Evolutionary conservation across 2,113 vertebrate genomes (phyloP), one percentile per base, ranked within the genome.

Genomic region (Pteruthius melanotis): DNA sequence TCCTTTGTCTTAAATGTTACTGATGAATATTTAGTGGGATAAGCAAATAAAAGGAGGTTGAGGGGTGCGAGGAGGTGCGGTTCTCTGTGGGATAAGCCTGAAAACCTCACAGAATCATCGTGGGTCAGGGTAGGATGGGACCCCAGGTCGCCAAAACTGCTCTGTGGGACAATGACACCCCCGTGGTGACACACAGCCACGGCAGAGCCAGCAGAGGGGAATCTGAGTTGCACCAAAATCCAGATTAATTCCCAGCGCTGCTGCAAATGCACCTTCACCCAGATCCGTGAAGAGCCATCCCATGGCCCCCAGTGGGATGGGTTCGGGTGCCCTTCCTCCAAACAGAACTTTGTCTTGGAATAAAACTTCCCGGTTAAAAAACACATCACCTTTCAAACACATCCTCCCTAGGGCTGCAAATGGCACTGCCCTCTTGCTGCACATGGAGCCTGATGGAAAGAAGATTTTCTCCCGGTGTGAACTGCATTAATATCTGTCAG

Each of bases 1-100:
- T 94, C 96, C 95, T 98, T 98, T 98, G 98, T 98, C 96, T 98
- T 97, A 98, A 98, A 98, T 98, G 98, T 97, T 98, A 98, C 97
- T 96, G 96, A 97, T 98, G 97, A 98, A 98, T 98, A 98, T 98
- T 97, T 97, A 98, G 97, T 94, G 95, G 88, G 95, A 92, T 96
- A 97, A 97, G 96, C 97, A 98, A 97, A 98, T 97, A 98, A 95
- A 97, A 82, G 59, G 81, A 95, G 85, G 91, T 90, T 83, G 92
- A 95, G 85, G 93, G 95, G 94, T 31, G 70, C 39, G 16, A 86
- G 77, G 94, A 96, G 83, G 87, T 7, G 75, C 54, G 56, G 91
- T 64, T 79, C 89, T 80, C 87, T 15, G 31, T 82, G 79, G 83
- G 89, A 81, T 28, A 28, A n/a, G 39, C 10, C 47, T 33, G 63